A percentile compares a stretch with the other conserved stretches of the same genome.
phyloP scores from a whole-genome alignment of 2,888 invertebrate species.

The Dynastes tityus region DNA sequence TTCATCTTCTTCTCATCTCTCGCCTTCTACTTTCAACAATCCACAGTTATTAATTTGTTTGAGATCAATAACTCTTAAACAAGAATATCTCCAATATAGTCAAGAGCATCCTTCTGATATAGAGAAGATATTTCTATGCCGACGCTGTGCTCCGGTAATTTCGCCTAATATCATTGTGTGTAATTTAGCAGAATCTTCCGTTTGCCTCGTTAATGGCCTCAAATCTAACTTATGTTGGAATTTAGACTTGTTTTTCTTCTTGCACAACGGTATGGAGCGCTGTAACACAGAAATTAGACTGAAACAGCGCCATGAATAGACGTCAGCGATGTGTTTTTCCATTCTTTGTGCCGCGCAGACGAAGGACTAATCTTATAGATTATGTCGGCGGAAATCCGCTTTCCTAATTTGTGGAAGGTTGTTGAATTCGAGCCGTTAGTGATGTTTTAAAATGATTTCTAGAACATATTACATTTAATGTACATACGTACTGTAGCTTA shows the following conservation, averaged over 20 bases:
- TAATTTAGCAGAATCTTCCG: slow-evolving; percentile 34
- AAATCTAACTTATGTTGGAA: slow-evolving; percentile 35
- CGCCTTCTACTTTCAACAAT: background rate
- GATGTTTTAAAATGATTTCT: background rate
- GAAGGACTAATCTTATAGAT: slow-evolving; percentile 18
- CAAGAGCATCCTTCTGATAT: background rate
- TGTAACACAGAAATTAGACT: slow-evolving; percentile 29
- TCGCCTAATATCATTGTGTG: slow-evolving; percentile 27
- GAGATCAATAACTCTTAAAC: slow-evolving; percentile 23
- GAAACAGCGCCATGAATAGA: slow-evolving; percentile 21
- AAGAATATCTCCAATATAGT: slow-evolving; percentile 1
- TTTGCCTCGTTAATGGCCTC: slow-evolving; percentile 31
- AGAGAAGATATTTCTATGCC: slow-evolving; percentile 28
- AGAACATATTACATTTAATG: no score
- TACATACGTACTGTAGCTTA: no score
- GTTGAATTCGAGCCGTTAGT: background rate
- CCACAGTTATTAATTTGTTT: slow-evolving; percentile 31
- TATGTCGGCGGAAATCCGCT: slow-evolving; percentile 19
- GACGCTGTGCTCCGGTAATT: slow-evolving; percentile 7
- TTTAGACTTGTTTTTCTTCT: slow-evolving; percentile 20
- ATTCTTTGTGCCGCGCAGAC: slow-evolving; percentile 2
- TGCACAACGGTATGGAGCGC: background rate
- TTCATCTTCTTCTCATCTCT: slow-evolving; percentile 16
- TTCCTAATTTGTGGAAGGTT: slow-evolving; percentile 1
- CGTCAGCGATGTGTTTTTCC: slow-evolving; percentile 7